These are phyloP conservation scores for Euwallacea similis DNA, from an alignment of 1,140 invertebrate genomes.

Conservation along the genomic window DNA sequence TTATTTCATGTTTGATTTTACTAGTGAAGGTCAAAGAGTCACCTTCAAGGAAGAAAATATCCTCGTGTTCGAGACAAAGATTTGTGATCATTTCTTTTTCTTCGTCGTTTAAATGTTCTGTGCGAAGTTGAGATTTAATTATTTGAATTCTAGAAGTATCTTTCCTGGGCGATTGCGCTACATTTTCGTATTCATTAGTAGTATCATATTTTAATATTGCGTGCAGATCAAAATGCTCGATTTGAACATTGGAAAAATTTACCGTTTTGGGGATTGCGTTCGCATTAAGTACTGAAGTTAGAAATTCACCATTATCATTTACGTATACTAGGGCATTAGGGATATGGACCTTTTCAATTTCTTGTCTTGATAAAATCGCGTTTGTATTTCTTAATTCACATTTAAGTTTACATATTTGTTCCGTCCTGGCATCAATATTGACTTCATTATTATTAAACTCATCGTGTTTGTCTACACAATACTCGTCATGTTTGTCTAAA, in stretches of 20 bases:
- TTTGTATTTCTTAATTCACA: conserved; percentile 18
- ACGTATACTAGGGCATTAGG: conserved; percentile 12
- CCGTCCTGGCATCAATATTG: conserved; percentile 19
- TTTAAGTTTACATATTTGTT: conserved; percentile 21
- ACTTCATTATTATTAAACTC: conserved; percentile 8
- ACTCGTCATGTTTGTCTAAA: neutral
- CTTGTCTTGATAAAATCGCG: conserved; percentile 3
- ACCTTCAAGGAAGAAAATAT: conserved; percentile 11
- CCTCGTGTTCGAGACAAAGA: conserved; percentile 5
- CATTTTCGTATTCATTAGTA: neutral
- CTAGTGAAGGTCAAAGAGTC: neutral
- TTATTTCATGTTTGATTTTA: conserved; percentile 13
- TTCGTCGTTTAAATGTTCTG: conserved; percentile 16
- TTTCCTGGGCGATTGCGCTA: neutral
- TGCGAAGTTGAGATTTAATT: conserved; percentile 11
- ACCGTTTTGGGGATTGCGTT: conserved; percentile 12
- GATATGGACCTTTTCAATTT: conserved; percentile 14
- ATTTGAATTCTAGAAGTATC: neutral
- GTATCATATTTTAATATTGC: neutral
- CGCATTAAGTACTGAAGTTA: conserved; percentile 22
- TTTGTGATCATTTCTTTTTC: conserved; percentile 18
- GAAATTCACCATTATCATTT: conserved; percentile 8
- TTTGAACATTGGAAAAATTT: conserved; percentile 4
- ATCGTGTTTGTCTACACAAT: neutral
- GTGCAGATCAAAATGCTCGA: neutral